phyloP scores from a whole-genome alignment of 1,140 invertebrate species.

The Cydia splendana region DNA sequence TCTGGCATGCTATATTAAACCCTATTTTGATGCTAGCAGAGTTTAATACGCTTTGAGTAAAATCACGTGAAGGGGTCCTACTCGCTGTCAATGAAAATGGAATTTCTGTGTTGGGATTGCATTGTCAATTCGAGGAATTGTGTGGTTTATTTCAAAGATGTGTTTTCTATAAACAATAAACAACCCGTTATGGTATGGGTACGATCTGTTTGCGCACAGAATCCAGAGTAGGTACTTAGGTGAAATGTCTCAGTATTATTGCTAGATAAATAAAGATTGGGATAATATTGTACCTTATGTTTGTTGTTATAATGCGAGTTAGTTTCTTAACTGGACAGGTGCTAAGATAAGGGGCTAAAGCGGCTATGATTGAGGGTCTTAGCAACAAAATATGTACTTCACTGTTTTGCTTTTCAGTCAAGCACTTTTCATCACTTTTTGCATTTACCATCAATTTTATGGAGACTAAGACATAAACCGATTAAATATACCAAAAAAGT shows the following conservation, averaged over 20 bases:
- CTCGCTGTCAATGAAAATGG: conserved; percentile 25
- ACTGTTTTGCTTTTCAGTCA: too few species aligned
- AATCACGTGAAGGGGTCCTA: neutral
- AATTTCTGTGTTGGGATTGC: conserved; percentile 31
- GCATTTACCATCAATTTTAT: too few species aligned
- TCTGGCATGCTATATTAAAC: neutral
- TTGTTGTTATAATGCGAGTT: neutral
- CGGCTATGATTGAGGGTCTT: too few species aligned
- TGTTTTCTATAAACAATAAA: conserved; percentile 32
- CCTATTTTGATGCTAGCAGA: neutral
- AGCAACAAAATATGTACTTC: too few species aligned
- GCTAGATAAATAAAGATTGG: neutral
- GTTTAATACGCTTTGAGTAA: neutral
- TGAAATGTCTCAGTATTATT: neutral
- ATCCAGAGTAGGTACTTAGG: conserved; percentile 6
- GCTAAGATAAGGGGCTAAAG: too few species aligned
- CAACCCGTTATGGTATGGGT: conserved; percentile 5
- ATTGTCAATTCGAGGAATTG: conserved; percentile 31
- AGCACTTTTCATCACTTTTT: too few species aligned
- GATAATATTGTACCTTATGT: neutral
- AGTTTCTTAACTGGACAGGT: neutral
- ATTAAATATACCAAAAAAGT: conserved; percentile 1
- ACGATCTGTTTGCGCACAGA: neutral
- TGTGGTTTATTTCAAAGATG: conserved; percentile 31
- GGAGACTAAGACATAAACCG: neutral